Base-by-base conservation (phyloP, 92 coral and sea anemone genomes). In the Hydrozoanthus gracilis region DNA sequence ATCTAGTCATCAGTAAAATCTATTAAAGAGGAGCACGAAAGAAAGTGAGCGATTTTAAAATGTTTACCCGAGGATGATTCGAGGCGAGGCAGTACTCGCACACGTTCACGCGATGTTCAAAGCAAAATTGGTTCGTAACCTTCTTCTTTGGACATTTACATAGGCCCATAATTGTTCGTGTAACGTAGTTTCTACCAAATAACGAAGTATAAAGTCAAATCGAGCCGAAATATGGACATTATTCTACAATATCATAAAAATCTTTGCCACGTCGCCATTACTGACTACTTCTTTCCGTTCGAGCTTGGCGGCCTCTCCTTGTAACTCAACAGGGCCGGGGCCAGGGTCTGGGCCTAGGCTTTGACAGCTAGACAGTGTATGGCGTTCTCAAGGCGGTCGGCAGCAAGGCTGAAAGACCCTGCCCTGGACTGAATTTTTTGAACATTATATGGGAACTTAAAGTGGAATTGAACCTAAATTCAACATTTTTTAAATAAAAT, bases 111-210 rank as follows among this genome's bases (percentile, higher is more conserved):
- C 99, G 99, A 87, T 97, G 99, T 97, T 97, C 99, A 73, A 97
- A 97, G 96, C 99, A 97, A 86, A 97, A 97, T 66, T 97, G 99
- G 44, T 96, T 97, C 20, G 99, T 97, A 5, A 97, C 99, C 78
- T 97, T 97, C 93, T 97, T 97, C 93, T 95, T 97, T 13, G 99
- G 98, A 76, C 99, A 97, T 88, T 97, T 97, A 82, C 99, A 97
- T 65, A 97, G 88, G 16, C 98, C 99, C 99, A 95, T 97, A 77
- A n/a, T 87, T 58, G 44, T 11, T 71, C 48, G 3, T 77, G 54
- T 56, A 45, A 46, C 68, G 51, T 46, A 35, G 4, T 17, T 3
- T 9, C 39, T 44, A 50, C 11, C 16, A 5, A 55, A 56, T 48
- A 12, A n/a, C 3, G 18, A 54, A 73, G 48, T 16, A 18, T 4